Percentiles rank a stretch among this genome's conserved stretches.
phyloP scores from a whole-genome alignment of 1,140 invertebrate species.

The Doryteuthis pealeii region DNA sequence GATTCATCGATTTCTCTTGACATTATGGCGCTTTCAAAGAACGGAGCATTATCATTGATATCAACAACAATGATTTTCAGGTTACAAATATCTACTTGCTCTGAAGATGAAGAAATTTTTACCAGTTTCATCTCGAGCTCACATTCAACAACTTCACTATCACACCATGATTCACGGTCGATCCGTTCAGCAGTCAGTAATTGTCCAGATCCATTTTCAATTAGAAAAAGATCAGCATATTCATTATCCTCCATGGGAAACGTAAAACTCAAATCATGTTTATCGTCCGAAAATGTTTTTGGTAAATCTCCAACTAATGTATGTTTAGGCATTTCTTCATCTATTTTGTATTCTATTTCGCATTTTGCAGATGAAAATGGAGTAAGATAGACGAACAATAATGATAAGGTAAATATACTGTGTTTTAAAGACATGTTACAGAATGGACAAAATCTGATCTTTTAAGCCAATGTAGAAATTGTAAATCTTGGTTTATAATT shows the following conservation, averaged over 20 bases:
- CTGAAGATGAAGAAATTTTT: constrained; percentile 75
- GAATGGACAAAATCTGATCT: no score
- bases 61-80: constrained; percentile 63
- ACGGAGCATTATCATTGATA: constrained; percentile 93
- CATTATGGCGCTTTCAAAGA: constrained; percentile 64
- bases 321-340: background rate
- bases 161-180: constrained; percentile 42
- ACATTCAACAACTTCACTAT: constrained; percentile 22
- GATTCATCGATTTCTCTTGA: constrained; percentile 58
- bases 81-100: constrained; percentile 41
- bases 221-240: constrained; percentile 16
- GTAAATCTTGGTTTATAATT: no score
- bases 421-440: no score
- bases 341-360: background rate
- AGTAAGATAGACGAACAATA: no score
- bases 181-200: constrained; percentile 30
- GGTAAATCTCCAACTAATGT: background rate
- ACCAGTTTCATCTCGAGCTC: constrained; percentile 41
- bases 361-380: no score
- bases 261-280: background rate
- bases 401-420: no score
- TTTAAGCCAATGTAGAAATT: no score
- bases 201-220: constrained; percentile 19
- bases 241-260: background rate
- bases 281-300: background rate